These are phyloP conservation scores for Theonella swinhoei DNA, from an alignment of 37 sponge, comb jelly and placozoan species.

Conservation along the genomic window DNA sequence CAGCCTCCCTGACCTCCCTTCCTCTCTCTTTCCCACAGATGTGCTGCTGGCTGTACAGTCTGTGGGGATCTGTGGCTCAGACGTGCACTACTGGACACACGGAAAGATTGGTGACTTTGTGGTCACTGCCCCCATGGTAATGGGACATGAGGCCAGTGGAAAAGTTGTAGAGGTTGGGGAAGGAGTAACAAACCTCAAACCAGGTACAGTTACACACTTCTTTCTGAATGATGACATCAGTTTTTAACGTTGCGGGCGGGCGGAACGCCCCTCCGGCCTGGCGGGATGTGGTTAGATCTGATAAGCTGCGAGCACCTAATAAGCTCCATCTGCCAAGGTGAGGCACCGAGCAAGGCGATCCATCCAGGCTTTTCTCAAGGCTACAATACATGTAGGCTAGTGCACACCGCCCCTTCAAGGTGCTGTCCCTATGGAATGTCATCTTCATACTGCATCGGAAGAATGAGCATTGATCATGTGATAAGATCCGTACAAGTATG, in stretches of 20 bases:
- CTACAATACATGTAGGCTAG: no score
- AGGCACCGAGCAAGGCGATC: no score
- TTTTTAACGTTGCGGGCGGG: no score
- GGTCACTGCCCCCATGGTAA: slow-evolving; percentile 84
- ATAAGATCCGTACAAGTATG: neutral
- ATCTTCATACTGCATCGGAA: no score
- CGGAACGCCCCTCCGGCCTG: no score
- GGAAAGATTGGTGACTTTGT: slow-evolving; percentile 97
- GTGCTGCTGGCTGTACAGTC: slow-evolving; percentile 85
- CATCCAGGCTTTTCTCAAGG: no score
- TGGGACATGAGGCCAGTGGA: slow-evolving; percentile 96
- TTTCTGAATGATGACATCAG: no score
- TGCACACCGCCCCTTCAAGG: no score
- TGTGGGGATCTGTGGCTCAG: slow-evolving; percentile 98
- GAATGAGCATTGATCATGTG: neutral
- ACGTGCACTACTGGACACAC: slow-evolving; percentile 93
- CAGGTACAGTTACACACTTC: slow-evolving; percentile 41
- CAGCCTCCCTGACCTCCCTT: neutral
- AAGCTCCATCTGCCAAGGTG: no score
- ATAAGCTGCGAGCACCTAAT: no score
- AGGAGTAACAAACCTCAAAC: slow-evolving; percentile 79
- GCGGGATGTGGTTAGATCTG: no score
- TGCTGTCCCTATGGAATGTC: no score
- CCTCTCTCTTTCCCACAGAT: slow-evolving; percentile 46
- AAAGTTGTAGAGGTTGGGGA: slow-evolving; percentile 80